Evolutionary conservation across 1,140 invertebrate species (phyloP).

Genomic region (Magallana ariakensis): DNA sequence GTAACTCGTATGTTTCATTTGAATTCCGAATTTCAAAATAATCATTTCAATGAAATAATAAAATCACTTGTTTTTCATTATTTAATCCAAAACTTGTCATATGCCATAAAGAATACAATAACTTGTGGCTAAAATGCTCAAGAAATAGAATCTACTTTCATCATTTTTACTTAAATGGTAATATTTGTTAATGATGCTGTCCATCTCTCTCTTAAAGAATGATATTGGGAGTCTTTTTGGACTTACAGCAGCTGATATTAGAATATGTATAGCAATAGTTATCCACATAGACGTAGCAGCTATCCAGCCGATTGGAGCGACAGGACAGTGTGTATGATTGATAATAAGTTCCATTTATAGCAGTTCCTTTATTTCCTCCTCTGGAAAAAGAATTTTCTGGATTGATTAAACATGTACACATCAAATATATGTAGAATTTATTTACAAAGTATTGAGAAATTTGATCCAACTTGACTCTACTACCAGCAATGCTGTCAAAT

Average conservation of each 20-base stretch:
- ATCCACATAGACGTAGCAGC: not conserved
- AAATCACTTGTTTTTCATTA: no score
- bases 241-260: constrained; percentile 22
- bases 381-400: not conserved
- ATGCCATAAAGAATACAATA: no score
- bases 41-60: no score
- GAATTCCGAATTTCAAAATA: no score
- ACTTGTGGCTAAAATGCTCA: no score
- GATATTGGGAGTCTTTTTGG: no score
- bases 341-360: not conserved
- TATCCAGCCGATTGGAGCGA: not conserved
- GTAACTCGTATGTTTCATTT: no score
- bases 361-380: not conserved
- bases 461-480: not conserved
- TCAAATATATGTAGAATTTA: not conserved
- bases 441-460: not conserved
- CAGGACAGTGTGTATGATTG: not conserved
- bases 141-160: no score
- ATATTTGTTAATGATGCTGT: not conserved
- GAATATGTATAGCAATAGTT: not conserved
- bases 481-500: not conserved
- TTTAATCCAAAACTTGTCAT: no score
- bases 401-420: not conserved
- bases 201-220: not conserved
- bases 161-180: no score